These are phyloP conservation scores for Allacma fusca DNA, from an alignment of 2,888 invertebrate species.

Conservation along the genomic window DNA sequence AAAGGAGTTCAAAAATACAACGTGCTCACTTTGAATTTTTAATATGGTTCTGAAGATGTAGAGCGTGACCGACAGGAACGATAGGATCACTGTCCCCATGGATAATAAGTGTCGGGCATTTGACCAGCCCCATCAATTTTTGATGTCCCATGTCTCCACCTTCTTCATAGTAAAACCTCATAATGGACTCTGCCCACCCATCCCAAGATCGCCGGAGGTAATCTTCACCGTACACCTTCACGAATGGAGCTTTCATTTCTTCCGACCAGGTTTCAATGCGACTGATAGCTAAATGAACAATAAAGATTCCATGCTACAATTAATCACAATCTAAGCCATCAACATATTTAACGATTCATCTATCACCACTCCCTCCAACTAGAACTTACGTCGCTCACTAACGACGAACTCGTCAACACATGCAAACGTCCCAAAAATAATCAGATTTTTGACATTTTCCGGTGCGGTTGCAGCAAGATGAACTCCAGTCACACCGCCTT, in stretches of 20 bases:
- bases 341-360: too few species aligned
- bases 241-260: slow-evolving; percentile 76
- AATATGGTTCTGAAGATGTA: slow-evolving; percentile 75
- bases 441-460: slow-evolving; percentile 63
- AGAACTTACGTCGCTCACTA: slow-evolving; percentile 1
- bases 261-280: slow-evolving; percentile 82
- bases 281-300: slow-evolving; percentile 66
- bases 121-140: slow-evolving; percentile 71
- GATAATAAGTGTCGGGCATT: slow-evolving; percentile 79
- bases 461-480: slow-evolving; percentile 64
- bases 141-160: slow-evolving; percentile 64
- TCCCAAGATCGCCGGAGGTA: slow-evolving; percentile 76
- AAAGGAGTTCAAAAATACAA: too few species aligned
- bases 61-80: slow-evolving; percentile 76
- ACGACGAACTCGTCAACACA: slow-evolving; percentile 19
- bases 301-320: too few species aligned
- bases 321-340: too few species aligned
- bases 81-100: slow-evolving; percentile 85
- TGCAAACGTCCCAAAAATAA: slow-evolving; percentile 50
- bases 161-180: slow-evolving; percentile 71
- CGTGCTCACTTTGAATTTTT: slow-evolving; percentile 71
- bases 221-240: slow-evolving; percentile 77
- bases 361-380: too few species aligned
- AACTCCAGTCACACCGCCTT: slow-evolving; percentile 64
- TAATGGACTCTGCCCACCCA: slow-evolving; percentile 75